Percentiles rank a stretch among this genome's conserved stretches.
Evolutionary conservation across 2,797 vertebrate species (phyloP).

Genomic region (Austrolebias charrua): DNA sequence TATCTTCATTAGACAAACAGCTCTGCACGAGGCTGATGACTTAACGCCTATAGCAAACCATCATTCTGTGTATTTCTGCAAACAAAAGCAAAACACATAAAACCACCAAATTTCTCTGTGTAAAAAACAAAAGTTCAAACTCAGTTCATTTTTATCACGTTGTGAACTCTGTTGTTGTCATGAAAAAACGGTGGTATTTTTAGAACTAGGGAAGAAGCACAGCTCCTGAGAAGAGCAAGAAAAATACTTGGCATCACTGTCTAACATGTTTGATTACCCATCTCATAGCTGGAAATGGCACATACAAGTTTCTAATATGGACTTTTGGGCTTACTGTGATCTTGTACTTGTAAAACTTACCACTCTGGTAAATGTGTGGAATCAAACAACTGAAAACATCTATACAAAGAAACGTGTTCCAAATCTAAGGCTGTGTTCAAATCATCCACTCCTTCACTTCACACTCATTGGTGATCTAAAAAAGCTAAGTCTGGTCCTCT

Average conservation of each 20-base stretch:
- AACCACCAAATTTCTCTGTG: slow-evolving; percentile 3
- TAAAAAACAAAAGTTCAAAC: slow-evolving; percentile 11
- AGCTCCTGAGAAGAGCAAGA: background rate
- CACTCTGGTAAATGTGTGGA: background rate
- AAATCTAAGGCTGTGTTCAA: too few relatives aligned
- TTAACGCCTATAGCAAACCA: slow-evolving; percentile 28
- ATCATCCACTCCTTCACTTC: too few relatives aligned
- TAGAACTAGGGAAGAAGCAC: slow-evolving; percentile 20
- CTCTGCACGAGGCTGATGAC: slow-evolving; percentile 21
- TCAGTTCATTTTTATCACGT: slow-evolving; percentile 21
- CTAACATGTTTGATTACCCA: slow-evolving; percentile 3
- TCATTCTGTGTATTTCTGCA: slow-evolving; percentile 10
- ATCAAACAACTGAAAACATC: background rate
- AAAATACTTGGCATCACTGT: background rate
- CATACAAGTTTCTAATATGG: background rate
- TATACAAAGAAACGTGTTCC: too few relatives aligned
- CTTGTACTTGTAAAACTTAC: background rate
- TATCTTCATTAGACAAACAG: slow-evolving; percentile 36
- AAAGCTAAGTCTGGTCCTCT: too few relatives aligned
- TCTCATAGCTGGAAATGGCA: background rate
- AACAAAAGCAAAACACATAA: slow-evolving; percentile 26
- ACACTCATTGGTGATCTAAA: too few relatives aligned
- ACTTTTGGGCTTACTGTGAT: background rate
- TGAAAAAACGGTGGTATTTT: slow-evolving; percentile 26
- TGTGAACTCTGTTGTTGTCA: slow-evolving; percentile 16